A percentile compares a stretch with the other conserved stretches of the same genome.
Evolutionary conservation across 2,113 vertebrate species (phyloP).

Genomic region (Chaenogobius annularis): DNA sequence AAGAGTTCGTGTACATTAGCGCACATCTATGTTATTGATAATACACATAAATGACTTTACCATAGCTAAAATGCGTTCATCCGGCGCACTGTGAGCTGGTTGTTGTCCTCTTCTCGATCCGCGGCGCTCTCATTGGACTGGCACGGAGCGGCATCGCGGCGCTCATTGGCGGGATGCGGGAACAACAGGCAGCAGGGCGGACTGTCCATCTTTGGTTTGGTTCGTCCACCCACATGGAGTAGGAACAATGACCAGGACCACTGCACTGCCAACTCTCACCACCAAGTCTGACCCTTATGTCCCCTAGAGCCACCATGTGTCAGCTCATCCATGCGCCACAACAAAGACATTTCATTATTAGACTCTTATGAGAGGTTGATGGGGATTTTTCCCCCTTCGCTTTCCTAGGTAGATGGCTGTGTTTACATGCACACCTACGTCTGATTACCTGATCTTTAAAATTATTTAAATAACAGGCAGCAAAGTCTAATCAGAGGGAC

Average conservation of each 20-base stretch:
- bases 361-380: not conserved
- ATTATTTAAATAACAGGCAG: too few species aligned
- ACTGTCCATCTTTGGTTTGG: constrained; percentile 47
- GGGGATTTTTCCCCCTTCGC: too few species aligned
- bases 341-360: not conserved
- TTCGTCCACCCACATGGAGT: constrained; percentile 58
- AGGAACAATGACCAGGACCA: constrained; percentile 42
- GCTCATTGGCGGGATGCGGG: constrained; percentile 66
- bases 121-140: constrained; percentile 70
- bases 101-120: constrained; percentile 70
- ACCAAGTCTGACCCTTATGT: constrained; percentile 14
- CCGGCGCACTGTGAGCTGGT: constrained; percentile 53
- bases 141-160: constrained; percentile 35
- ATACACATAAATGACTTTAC: constrained; percentile 43
- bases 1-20: not conserved
- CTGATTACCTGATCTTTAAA: too few species aligned
- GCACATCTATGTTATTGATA: constrained; percentile 4
- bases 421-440: too few species aligned
- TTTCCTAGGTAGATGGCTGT: too few species aligned
- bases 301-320: constrained; percentile 27
- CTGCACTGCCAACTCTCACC: constrained; percentile 1
- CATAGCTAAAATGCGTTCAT: constrained; percentile 58
- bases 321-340: constrained; percentile 17
- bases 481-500: too few species aligned
- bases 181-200: constrained; percentile 72